These are phyloP conservation scores for Rhimphoctona megacephalus DNA, from an alignment of 2,888 invertebrate species.

Conservation along the genomic window DNA sequence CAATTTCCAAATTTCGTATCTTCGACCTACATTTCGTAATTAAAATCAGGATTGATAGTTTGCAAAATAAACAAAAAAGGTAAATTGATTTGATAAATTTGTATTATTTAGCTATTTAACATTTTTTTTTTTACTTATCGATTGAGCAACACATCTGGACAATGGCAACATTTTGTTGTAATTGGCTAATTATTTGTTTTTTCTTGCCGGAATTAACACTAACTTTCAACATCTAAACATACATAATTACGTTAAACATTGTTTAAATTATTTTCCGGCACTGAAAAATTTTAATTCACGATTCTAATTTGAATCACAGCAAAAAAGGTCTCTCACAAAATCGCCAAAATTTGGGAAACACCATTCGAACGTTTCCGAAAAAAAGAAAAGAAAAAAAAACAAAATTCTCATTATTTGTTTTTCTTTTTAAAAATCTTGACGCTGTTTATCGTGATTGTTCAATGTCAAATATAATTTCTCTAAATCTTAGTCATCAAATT, in stretches of 20 bases:
- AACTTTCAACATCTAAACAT: constrained; percentile 14
- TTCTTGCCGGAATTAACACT: constrained; percentile 3
- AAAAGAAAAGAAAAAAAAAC: too few species aligned
- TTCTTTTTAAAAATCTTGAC: background rate
- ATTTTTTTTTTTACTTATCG: constrained; percentile 49
- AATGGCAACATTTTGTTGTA: constrained; percentile 48
- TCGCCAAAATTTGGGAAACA: background rate
- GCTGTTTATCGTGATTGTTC: background rate
- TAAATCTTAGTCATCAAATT: background rate
- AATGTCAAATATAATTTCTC: background rate
- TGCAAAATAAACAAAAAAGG: background rate
- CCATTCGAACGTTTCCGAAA: background rate
- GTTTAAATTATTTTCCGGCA: background rate
- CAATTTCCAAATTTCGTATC: background rate
- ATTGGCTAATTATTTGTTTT: background rate
- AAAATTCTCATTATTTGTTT: background rate
- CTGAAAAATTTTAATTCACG: background rate
- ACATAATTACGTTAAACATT: background rate
- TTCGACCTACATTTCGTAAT: background rate
- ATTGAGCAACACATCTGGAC: constrained; percentile 70
- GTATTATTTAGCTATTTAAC: constrained; percentile 8
- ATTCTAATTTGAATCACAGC: background rate
- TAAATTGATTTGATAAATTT: background rate
- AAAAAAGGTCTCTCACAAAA: background rate
- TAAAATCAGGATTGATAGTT: background rate